phyloP scores from a whole-genome alignment of 2,113 vertebrate species.

The Rhynchomys soricoides region DNA sequence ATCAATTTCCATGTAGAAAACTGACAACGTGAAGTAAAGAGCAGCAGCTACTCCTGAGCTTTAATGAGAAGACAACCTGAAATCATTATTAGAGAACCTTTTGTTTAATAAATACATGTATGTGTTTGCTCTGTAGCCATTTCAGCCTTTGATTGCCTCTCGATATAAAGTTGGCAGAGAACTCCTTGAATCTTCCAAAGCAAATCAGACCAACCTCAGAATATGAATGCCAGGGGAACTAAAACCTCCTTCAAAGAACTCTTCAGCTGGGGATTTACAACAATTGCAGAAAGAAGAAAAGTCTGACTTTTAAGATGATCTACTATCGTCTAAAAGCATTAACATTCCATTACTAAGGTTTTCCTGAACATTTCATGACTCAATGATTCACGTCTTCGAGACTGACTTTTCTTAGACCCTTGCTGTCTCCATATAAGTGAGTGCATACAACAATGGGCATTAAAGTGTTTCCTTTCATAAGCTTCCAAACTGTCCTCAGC shows the following conservation, averaged over 20 bases:
- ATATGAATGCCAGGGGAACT: slow-evolving; percentile 84
- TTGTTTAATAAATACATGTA: slow-evolving; percentile 55
- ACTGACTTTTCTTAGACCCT: slow-evolving; percentile 82
- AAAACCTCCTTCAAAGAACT: slow-evolving; percentile 88
- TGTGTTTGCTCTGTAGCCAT: slow-evolving; percentile 74
- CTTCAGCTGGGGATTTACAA: slow-evolving; percentile 88
- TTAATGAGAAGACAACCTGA: slow-evolving; percentile 80
- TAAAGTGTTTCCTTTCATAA: slow-evolving; percentile 85
- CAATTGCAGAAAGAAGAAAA: slow-evolving; percentile 87
- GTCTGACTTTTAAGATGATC: slow-evolving; percentile 94
- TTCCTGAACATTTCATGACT: slow-evolving; percentile 90
- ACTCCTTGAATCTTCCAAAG: slow-evolving; percentile 84
- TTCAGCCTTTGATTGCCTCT: slow-evolving; percentile 84
- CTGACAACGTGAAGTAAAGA: slow-evolving; percentile 61
- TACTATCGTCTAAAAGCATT: slow-evolving; percentile 92
- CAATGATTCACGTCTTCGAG: slow-evolving; percentile 86
- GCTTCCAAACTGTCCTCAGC: slow-evolving; percentile 64
- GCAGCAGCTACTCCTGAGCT: slow-evolving; percentile 50
- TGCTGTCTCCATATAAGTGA: slow-evolving; percentile 79
- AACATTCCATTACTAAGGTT: slow-evolving; percentile 92
- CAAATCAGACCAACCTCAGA: slow-evolving; percentile 80
- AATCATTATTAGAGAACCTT: slow-evolving; percentile 80
- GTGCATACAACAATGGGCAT: slow-evolving; percentile 76
- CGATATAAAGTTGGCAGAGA: slow-evolving; percentile 83
- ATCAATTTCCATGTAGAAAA: slow-evolving; percentile 83